phyloP scores from a whole-genome alignment of 2,888 invertebrate species.

The Tromatobia lineatoria region DNA sequence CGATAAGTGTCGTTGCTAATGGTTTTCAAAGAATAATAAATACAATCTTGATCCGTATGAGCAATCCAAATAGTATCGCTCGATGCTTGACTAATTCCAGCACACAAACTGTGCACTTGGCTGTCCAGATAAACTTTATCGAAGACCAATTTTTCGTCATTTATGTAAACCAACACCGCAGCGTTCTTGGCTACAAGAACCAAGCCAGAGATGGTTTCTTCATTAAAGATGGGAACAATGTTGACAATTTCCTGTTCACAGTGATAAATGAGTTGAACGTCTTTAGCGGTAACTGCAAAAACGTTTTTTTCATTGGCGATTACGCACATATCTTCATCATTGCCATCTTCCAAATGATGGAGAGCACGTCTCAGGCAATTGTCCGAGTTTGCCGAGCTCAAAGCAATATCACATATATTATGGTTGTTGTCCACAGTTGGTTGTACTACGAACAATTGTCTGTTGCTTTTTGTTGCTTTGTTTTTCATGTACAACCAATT shows the following conservation, averaged over 20 bases:
- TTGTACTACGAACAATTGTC: conserved; percentile 72
- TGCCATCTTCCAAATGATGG: conserved; percentile 13
- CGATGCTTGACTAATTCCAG: conserved; percentile 60
- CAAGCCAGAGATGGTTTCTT: conserved; percentile 70
- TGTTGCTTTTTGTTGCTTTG: conserved; percentile 73
- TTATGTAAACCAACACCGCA: conserved; percentile 72
- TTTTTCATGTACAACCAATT: conserved; percentile 74
- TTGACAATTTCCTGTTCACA: conserved; percentile 71
- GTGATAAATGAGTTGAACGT: conserved; percentile 73
- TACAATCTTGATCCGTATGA: conserved; percentile 71
- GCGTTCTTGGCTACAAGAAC: conserved; percentile 70
- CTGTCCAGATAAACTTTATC: conserved; percentile 73
- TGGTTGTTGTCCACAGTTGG: neutral
- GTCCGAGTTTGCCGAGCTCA: conserved; percentile 68
- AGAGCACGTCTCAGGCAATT: conserved; percentile 68
- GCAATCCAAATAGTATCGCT: conserved; percentile 75
- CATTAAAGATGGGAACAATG: conserved; percentile 73
- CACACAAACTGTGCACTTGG: conserved; percentile 70
- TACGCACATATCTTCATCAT: conserved; percentile 72
- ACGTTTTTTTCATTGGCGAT: conserved; percentile 75
- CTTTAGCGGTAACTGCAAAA: conserved; percentile 70
- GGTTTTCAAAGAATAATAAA: conserved; percentile 73
- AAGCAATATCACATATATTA: conserved; percentile 38
- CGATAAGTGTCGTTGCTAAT: conserved; percentile 54
- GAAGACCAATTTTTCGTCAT: conserved; percentile 71